Base-by-base conservation (phyloP, 2,888 invertebrate genomes). In the Andrena flavipes region DNA sequence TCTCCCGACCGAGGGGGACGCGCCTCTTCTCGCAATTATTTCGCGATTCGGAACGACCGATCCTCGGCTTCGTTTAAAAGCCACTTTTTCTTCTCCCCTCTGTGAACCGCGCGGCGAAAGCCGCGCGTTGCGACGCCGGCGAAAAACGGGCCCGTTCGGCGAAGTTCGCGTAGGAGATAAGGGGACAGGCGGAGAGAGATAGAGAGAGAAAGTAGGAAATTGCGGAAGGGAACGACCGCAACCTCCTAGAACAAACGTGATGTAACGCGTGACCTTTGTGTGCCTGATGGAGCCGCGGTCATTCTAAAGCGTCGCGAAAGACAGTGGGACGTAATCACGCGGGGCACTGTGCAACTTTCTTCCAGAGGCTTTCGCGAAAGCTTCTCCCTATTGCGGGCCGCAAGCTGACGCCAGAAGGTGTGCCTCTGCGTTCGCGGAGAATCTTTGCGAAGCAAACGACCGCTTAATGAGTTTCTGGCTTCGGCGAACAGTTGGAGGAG, bases 161-260 rank as follows among this genome's bases (percentile, higher is more conserved):
- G 54, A 56, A 64, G 63, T 65, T 33, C 30, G 33, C 16, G n/a
- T 29, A 8, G 10, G 20, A 49, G 35, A 33, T 3, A 26, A 29
- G 35, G 23, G 16, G 20, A 29, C 26, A 29, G 49, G 5, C 33
- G 13, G 35, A 51, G 20, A 63, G 42, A 62, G 16, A 65, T 51
- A 65, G 72, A 68, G 70, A 76, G 80, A 76, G 84, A 84, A 82
- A 80, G 76, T 77, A 67, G 16, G 42, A 74, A 74, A 75, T 83
- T 8, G 64, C 84, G 83, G 83, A 84, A 82, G 79, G 64, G 48
- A 60, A 35, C 35, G 60, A 20, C 51, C 64, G 48, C 35, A 8
- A 73, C 70, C 51, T 64, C 60, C 33, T 63, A 63, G 30, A 56
- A 80, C 68, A 23, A 63, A 68, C 59, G 42, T 81, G 49, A 63